phyloP scores from a whole-genome alignment of 2,888 invertebrate genomes.

The Tuta absoluta region DNA sequence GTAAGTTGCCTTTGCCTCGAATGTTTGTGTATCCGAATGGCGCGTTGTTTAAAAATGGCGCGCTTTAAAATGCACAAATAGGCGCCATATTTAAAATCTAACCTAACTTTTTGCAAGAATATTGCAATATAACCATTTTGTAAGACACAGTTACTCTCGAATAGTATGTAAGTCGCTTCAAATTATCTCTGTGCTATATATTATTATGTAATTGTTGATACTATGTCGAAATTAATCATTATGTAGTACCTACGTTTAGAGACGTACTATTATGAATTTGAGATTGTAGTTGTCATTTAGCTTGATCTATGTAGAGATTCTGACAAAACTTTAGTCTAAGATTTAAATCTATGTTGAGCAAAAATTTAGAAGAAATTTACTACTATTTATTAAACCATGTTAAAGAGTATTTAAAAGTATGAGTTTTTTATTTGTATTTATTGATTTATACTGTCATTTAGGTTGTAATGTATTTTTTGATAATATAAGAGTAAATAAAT shows the following conservation, averaged over 20 bases:
- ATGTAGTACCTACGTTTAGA: conserved; percentile 5
- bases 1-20: conserved; percentile 11
- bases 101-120: neutral
- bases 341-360: conserved; percentile 8
- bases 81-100: neutral
- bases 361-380: conserved; percentile 15
- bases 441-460: conserved; percentile 40
- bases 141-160: conserved; percentile 28
- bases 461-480: conserved; percentile 50
- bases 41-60: neutral
- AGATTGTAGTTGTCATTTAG: conserved; percentile 28
- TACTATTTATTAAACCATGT: conserved; percentile 15
- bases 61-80: neutral
- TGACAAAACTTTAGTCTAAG: conserved; percentile 20
- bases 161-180: conserved; percentile 30
- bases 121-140: conserved; percentile 3
- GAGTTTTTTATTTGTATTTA: conserved; percentile 41
- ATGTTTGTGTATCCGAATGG: neutral
- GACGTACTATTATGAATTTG: conserved; percentile 26
- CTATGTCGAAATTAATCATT: conserved; percentile 17
- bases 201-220: conserved; percentile 25
- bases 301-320: conserved; percentile 26
- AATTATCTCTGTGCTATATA: conserved; percentile 23
- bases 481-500: conserved; percentile 55
- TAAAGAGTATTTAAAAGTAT: conserved; percentile 21